Evolutionary conservation across 2,797 vertebrate species (phyloP), one percentile per base, ranked within the genome.

Genomic region (Taenioides sp.): DNA sequence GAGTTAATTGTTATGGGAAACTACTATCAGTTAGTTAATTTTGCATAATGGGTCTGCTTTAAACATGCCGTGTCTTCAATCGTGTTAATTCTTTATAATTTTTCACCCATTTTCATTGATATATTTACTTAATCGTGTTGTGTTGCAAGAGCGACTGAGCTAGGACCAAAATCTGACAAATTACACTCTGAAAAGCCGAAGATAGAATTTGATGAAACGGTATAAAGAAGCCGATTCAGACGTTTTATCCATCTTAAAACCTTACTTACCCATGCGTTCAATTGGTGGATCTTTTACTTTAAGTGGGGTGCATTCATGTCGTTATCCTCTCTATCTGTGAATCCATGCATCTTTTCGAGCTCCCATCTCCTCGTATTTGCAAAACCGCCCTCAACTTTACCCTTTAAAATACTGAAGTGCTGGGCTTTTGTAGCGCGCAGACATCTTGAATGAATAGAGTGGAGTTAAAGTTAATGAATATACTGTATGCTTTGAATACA

Each of bases 361-460:
- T 9, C 0, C 9, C 20, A 5, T 31, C 59, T 28, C 14, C n/a
- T 64, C n/a, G 1, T 47, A 7, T 49, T 9, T 49, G 1, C 23
- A 9, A 27, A 25, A 23, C 16, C 16, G 43, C 23, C 43, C 63
- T 49, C 16, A 74, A 78, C 75, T 68, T 67, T 27, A 64, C 71
- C 62, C 14, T 23, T 9, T 49, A 65, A 50, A 49, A 69, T 62
- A 67, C 69, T 72, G 73, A 79, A 76, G 79, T 82, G 76, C n/a
- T 12, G 79, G 69, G 76, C 83, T 73, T 87, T 85, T 86, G 81
- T 86, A 78, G 22, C 65, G 43, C 74, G 65, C 78, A 69, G 69
- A 70, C 80, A 84, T 85, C 79, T 84, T 77, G 75, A 79, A 73
- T 86, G 83, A 87, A 87, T 80, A 79, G 72, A 68, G 76, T 2